These are phyloP conservation scores for Triops cancriformis DNA, from an alignment of 1,140 invertebrate genomes.

Conservation along the genomic window DNA sequence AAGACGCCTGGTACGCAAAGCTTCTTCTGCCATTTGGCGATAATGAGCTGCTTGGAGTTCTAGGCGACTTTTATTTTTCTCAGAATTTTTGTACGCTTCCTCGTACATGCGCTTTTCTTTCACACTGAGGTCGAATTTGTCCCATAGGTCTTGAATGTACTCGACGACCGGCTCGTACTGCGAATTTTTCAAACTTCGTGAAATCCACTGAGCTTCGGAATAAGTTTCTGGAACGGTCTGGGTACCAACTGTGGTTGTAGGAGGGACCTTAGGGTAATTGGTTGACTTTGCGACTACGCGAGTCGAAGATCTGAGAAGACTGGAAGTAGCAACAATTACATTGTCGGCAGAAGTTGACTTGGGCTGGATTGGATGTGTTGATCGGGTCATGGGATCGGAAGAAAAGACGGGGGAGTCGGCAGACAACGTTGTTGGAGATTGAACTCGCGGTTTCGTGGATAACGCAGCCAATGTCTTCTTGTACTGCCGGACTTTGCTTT, in stretches of 20 bases:
- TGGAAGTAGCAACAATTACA: too few relatives aligned
- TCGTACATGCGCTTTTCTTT: background rate
- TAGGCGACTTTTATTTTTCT: background rate
- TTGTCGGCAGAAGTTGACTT: too few relatives aligned
- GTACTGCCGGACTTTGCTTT: background rate
- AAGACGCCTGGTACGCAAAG: too few relatives aligned
- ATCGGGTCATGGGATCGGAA: background rate
- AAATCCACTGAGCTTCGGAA: too few relatives aligned
- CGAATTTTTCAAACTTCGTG: background rate
- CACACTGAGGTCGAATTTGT: background rate
- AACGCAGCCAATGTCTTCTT: background rate
- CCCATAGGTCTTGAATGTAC: background rate
- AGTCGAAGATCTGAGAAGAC: too few relatives aligned
- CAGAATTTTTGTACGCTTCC: background rate
- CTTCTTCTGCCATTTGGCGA: too few relatives aligned
- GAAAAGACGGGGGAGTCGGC: background rate
- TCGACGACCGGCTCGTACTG: background rate
- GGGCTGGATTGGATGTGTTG: too few relatives aligned
- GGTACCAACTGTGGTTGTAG: too few relatives aligned
- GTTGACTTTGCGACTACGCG: too few relatives aligned
- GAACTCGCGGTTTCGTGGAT: background rate
- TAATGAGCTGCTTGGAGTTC: background rate
- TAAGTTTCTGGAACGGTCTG: too few relatives aligned
- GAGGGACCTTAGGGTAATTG: too few relatives aligned
- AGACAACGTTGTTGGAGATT: background rate